Percentiles rank a stretch among this genome's conserved stretches.
These are phyloP conservation scores for Aleiodes alternator DNA, from an alignment of 2,888 invertebrate species.

Conservation along the genomic window DNA sequence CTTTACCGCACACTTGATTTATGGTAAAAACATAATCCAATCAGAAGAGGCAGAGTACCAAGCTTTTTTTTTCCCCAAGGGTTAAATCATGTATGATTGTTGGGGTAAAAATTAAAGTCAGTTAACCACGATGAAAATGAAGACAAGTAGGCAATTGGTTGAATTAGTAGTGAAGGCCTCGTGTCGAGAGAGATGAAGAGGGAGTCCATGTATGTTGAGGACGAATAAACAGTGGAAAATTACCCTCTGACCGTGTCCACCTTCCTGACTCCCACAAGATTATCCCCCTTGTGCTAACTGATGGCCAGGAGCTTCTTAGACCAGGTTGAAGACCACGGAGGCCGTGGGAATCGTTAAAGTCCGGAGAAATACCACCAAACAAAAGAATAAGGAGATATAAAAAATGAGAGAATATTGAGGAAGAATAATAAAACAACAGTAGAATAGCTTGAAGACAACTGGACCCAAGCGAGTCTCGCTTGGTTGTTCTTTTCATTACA, in stretches of 20 bases:
- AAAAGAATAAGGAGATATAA: neutral
- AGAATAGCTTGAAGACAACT: slow-evolving; percentile 10
- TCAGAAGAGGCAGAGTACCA: neutral
- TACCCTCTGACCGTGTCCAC: slow-evolving; percentile 45
- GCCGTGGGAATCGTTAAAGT: slow-evolving; percentile 39
- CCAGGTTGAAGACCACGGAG: slow-evolving; percentile 35
- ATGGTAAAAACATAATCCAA: neutral
- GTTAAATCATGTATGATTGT: slow-evolving; percentile 30
- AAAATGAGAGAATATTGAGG: neutral
- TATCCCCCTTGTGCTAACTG: slow-evolving; percentile 29
- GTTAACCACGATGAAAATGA: slow-evolving; percentile 35
- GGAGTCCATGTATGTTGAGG: neutral
- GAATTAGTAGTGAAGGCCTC: slow-evolving; percentile 7
- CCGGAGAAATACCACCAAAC: neutral
- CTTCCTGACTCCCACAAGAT: slow-evolving; percentile 45
- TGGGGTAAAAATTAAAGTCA: slow-evolving; percentile 15
- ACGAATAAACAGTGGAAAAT: slow-evolving; percentile 28
- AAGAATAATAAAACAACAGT: neutral
- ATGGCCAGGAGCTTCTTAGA: slow-evolving; percentile 25
- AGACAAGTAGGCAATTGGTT: slow-evolving; percentile 39
- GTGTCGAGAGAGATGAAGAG: slow-evolving; percentile 39
- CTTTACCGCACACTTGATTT: slow-evolving; percentile 20
- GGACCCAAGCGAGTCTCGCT: neutral
- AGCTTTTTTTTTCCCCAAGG: neutral
- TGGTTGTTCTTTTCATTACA: neutral